phyloP scores from a whole-genome alignment of 1,140 invertebrate species.

The Drosophila prosaltans region DNA sequence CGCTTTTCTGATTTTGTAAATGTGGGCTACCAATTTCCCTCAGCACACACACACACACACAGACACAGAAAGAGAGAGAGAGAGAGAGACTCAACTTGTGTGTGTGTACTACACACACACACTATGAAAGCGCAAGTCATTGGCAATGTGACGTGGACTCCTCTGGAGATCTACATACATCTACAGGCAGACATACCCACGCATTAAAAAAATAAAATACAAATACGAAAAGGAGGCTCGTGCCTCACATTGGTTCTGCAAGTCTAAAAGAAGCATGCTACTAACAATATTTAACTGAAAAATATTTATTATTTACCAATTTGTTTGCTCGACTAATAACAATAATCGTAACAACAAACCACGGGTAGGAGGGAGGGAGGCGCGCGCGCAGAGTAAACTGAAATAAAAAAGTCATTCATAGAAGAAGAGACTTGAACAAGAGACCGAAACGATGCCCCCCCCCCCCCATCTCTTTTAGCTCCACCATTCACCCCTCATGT shows the following conservation, averaged over 20 bases:
- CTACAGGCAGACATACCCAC: constrained; percentile 19
- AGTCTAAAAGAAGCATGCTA: constrained; percentile 73
- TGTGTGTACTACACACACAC: constrained; percentile 33
- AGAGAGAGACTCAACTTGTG: constrained; percentile 14
- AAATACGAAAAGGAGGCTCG: constrained; percentile 52
- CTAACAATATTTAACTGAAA: constrained; percentile 83
- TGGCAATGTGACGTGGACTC: constrained; percentile 70
- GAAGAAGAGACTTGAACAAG: constrained; percentile 24
- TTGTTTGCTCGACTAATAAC: constrained; percentile 83
- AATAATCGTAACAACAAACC: constrained; percentile 78
- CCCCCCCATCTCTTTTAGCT: too few species aligned
- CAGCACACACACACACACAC: constrained; percentile 50
- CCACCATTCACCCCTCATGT: too few species aligned
- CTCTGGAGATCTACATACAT: constrained; percentile 74
- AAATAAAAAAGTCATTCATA: constrained; percentile 67
- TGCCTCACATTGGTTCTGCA: constrained; percentile 55
- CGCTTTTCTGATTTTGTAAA: constrained; percentile 82
- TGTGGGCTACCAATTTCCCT: constrained; percentile 82
- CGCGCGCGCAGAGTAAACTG: constrained; percentile 15
- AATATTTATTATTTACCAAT: constrained; percentile 83
- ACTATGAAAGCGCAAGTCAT: constrained; percentile 79
- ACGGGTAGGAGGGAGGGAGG: constrained; percentile 4
- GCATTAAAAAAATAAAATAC: constrained; percentile 32
- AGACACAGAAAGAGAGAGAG: neutral
- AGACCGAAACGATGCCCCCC: constrained; percentile 9